Evolutionary conservation across 2,888 invertebrate species (phyloP).

Genomic region (Melinopterus prodromus): DNA sequence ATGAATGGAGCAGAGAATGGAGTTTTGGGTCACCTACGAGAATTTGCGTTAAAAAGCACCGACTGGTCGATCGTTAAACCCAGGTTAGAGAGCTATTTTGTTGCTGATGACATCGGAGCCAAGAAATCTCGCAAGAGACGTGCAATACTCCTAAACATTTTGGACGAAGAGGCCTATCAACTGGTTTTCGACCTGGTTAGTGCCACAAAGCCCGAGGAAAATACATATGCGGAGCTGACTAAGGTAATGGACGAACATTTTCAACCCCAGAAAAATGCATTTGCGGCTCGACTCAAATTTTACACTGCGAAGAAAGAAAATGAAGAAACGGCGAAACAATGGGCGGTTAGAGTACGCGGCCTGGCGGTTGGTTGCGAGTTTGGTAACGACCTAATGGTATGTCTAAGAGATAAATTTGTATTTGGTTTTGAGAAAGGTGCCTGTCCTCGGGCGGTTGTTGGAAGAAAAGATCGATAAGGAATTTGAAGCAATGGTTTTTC

Average conservation of each 20-base stretch:
- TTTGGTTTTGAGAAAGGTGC: too few species aligned
- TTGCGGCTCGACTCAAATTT: slow-evolving; percentile 42
- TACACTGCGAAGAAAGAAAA: slow-evolving; percentile 38
- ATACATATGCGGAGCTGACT: slow-evolving; percentile 37
- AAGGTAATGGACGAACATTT: slow-evolving; percentile 41
- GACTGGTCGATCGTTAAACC: slow-evolving; percentile 42
- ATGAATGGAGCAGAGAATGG: slow-evolving; percentile 28
- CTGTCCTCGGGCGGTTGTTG: too few species aligned
- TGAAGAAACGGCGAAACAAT: slow-evolving; percentile 41
- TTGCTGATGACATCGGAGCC: slow-evolving; percentile 33
- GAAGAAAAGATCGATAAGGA: too few species aligned
- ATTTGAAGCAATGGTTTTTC: slow-evolving; percentile 24
- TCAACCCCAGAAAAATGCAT: slow-evolving; percentile 31
- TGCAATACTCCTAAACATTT: slow-evolving; percentile 43
- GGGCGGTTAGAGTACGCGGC: slow-evolving; percentile 42
- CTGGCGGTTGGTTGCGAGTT: slow-evolving; percentile 43
- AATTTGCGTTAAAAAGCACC: slow-evolving; percentile 25
- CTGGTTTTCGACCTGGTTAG: slow-evolving; percentile 40
- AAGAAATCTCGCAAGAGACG: slow-evolving; percentile 36
- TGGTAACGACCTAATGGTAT: slow-evolving; percentile 37
- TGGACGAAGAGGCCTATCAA: slow-evolving; percentile 45
- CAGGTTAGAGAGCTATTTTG: slow-evolving; percentile 41
- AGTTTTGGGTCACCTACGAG: slow-evolving; percentile 27
- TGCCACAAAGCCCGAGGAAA: slow-evolving; percentile 39
- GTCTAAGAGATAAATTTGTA: too few species aligned